phyloP scores from a whole-genome alignment of 2,888 invertebrate species.

The Spatulosminthurus flaviceps region DNA sequence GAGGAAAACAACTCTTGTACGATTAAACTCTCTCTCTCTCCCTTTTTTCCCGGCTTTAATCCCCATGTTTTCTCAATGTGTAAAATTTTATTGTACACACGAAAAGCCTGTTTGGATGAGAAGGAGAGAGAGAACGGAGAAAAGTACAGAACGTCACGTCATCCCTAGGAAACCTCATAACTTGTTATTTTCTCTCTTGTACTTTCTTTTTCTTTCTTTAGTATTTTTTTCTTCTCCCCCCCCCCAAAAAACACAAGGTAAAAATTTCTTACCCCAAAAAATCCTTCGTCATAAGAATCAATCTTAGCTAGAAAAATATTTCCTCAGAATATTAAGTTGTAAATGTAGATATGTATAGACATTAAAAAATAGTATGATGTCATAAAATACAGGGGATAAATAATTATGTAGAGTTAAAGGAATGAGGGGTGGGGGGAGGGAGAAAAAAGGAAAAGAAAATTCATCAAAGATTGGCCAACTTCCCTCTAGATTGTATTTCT shows the following conservation, averaged over 20 bases:
- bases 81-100: conserved; percentile 46
- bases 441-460: conserved; percentile 14
- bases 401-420: no score
- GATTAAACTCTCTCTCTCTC: conserved; percentile 33
- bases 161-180: conserved; percentile 33
- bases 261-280: no score
- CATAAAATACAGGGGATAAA: no score
- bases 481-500: background rate
- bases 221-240: background rate
- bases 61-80: conserved; percentile 32
- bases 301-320: no score
- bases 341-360: no score
- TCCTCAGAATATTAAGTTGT: background rate
- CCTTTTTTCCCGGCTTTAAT: conserved; percentile 19
- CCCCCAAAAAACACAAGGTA: background rate
- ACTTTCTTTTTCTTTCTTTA: background rate
- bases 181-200: conserved; percentile 24
- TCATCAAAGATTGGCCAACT: background rate
- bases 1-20: background rate
- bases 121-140: background rate
- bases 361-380: no score
- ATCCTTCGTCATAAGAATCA: conserved; percentile 8
- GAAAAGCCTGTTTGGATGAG: background rate
- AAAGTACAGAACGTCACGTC: conserved; percentile 53
- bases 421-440: no score